phyloP scores from a whole-genome alignment of 2,113 vertebrate species.

The Nothobranchius kuhntae region DNA sequence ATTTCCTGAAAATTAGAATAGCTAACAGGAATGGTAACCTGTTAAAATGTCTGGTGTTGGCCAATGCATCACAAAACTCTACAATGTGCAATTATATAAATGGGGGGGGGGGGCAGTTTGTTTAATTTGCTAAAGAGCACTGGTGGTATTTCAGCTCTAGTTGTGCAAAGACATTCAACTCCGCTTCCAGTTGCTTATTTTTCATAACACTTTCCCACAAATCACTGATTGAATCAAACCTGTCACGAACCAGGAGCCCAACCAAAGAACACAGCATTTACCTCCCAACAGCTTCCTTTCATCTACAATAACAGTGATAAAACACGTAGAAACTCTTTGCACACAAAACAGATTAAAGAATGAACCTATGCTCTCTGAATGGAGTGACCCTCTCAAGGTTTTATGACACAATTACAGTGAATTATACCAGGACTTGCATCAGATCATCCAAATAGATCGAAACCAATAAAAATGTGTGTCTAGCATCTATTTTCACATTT shows the following conservation, averaged over 20 bases:
- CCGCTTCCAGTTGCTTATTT: not conserved
- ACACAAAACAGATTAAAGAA: conserved; percentile 27
- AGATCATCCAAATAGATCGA: not conserved
- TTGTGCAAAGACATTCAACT: not conserved
- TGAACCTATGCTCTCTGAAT: conserved; percentile 15
- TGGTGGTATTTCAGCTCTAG: no score
- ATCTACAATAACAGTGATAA: conserved; percentile 13
- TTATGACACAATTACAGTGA: not conserved
- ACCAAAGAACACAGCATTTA: conserved; percentile 10
- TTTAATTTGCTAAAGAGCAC: no score
- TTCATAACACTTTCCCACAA: conserved; percentile 20
- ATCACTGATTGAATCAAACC: conserved; percentile 4
- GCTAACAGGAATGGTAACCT: not conserved
- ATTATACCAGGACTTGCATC: not conserved
- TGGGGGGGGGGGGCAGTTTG: no score
- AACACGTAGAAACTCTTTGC: not conserved
- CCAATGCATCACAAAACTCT: not conserved
- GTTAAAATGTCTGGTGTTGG: not conserved
- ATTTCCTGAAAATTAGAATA: not conserved
- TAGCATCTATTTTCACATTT: no score
- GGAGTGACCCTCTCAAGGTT: conserved; percentile 3
- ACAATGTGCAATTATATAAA: no score
- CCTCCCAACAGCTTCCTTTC: not conserved
- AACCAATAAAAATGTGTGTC: not conserved
- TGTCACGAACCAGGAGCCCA: conserved; percentile 14